Percentiles rank a stretch among this genome's conserved stretches.
phyloP scores from a whole-genome alignment of 1,140 invertebrate genomes.

The Phenacoccus solenopsis region DNA sequence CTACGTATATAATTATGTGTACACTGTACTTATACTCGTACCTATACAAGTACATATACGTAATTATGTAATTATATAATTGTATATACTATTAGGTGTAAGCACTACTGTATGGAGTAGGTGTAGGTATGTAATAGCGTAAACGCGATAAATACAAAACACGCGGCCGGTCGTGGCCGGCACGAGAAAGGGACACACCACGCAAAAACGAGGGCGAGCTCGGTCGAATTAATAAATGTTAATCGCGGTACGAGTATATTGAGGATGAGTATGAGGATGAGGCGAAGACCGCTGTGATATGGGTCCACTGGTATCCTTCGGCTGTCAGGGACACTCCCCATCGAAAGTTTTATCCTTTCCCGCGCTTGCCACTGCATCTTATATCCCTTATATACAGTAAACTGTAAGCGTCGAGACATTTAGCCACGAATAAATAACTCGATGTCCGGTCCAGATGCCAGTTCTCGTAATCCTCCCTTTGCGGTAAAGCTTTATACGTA shows the following conservation, averaged over 20 bases:
- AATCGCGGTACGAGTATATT: background rate
- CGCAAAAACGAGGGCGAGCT: background rate
- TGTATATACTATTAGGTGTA: no score
- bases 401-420: slow-evolving; percentile 13
- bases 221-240: slow-evolving; percentile 18
- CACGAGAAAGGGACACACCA: background rate
- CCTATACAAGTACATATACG: no score
- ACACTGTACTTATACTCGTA: no score
- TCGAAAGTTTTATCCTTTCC: slow-evolving; percentile 8
- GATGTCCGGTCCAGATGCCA: slow-evolving; percentile 13
- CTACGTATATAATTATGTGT: no score
- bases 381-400: slow-evolving; percentile 8
- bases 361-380: background rate
- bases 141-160: no score
- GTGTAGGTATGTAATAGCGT: no score
- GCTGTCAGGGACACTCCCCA: slow-evolving; percentile 15
- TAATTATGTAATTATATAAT: no score
- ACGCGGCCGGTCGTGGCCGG: background rate
- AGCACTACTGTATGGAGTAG: no score
- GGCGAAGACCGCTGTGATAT: slow-evolving; percentile 9
- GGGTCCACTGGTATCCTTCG: slow-evolving; percentile 8
- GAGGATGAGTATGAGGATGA: background rate
- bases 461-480: background rate
- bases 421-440: slow-evolving; percentile 12
- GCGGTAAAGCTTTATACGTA: no score